Conservation (phyloP, 2,113 vertebrate genomes). For the Pseudopodoces humilis region DNA sequence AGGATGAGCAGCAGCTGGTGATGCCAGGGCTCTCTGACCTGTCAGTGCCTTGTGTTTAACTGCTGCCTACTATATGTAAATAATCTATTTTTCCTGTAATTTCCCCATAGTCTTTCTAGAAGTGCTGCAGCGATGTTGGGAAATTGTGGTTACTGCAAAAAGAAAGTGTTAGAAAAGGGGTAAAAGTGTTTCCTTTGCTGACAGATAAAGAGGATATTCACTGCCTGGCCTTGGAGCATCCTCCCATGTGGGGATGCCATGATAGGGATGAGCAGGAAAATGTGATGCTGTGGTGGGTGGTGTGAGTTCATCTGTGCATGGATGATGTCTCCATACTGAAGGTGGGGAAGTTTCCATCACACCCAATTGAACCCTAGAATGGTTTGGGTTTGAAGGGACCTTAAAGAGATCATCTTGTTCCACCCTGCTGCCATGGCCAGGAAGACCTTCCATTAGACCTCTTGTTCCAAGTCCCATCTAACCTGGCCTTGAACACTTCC, state of each 20-base stretch:
- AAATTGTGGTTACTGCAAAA: not conserved
- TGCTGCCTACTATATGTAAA: not conserved
- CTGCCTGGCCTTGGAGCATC: not conserved
- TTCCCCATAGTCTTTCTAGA: not conserved
- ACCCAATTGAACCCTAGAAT: not conserved
- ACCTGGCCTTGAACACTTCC: not conserved
- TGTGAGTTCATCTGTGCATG: not conserved
- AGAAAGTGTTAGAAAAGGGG: not conserved
- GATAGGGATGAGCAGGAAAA: not conserved
- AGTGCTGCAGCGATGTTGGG: fast-evolving
- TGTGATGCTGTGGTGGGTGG: not conserved
- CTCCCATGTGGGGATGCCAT: fast-evolving
- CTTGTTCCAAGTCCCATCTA: not conserved
- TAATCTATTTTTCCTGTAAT: not conserved
- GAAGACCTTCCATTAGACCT: not conserved
- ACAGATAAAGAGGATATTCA: not conserved
- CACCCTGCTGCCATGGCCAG: not conserved
- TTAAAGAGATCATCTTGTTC: not conserved
- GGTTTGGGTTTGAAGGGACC: not conserved
- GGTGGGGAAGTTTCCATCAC: not conserved
- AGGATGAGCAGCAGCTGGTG: not conserved
- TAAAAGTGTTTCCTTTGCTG: conserved; percentile 13
- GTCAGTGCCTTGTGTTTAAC: not conserved
- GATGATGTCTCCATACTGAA: fast-evolving
- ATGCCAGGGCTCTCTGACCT: not conserved